A percentile compares a stretch with the other conserved stretches of the same genome.
phyloP scores from a whole-genome alignment of 2,888 invertebrate species.

The Perithous albicinctus region DNA sequence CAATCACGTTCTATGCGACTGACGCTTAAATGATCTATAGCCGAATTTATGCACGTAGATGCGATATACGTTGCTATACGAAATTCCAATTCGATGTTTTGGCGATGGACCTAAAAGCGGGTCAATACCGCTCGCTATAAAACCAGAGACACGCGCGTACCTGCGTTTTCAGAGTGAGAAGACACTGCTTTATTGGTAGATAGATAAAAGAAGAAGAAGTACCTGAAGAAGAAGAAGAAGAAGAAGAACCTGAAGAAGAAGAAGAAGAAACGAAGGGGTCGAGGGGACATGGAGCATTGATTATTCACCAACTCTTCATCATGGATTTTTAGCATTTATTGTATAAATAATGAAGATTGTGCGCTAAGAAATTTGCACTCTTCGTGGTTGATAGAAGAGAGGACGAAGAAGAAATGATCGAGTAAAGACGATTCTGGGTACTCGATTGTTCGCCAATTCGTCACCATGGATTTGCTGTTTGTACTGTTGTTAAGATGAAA shows the following conservation, averaged over 20 bases:
- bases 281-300: too few species aligned
- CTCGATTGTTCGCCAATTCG: neutral
- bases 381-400: too few species aligned
- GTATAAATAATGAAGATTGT: neutral
- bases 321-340: neutral
- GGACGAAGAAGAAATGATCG: neutral
- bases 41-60: constrained; percentile 21
- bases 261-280: too few species aligned
- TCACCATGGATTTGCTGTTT: neutral
- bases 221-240: constrained; percentile 8
- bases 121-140: constrained; percentile 68
- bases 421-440: neutral
- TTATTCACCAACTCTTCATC: neutral
- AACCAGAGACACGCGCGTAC: constrained; percentile 46
- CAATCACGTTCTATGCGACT: constrained; percentile 16
- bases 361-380: too few species aligned
- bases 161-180: constrained; percentile 24
- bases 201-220: too few species aligned
- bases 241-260: neutral
- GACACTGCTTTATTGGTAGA: neutral
- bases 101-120: constrained; percentile 68
- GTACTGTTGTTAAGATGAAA: too few species aligned
- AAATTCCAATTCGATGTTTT: constrained; percentile 67
- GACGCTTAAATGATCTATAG: constrained; percentile 33
- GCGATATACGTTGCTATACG: constrained; percentile 55